Evolutionary conservation across 1,140 invertebrate species (phyloP).

Genomic region (Drosophila leontia): DNA sequence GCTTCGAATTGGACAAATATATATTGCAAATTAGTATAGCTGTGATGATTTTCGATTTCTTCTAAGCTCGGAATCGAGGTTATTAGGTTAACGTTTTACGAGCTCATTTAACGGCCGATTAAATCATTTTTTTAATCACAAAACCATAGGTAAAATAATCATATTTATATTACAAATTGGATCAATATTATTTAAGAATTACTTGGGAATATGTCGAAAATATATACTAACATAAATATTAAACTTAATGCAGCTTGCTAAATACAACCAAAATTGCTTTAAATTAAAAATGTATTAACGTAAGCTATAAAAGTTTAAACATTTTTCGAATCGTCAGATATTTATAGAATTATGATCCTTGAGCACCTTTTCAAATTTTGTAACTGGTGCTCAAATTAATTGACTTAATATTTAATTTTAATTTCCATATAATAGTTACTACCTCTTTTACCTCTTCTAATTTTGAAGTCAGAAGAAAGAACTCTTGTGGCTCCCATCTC

Average conservation of each 20-base stretch:
- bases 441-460: neutral
- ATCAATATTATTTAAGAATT: neutral
- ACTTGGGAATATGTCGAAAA: neutral
- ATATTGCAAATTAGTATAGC: conserved; percentile 63
- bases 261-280: neutral
- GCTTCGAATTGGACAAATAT: neutral
- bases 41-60: conserved; percentile 57
- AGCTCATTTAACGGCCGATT: conserved; percentile 1
- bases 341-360: neutral
- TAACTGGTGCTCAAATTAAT: too few species aligned
- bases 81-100: conserved; percentile 57
- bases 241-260: neutral
- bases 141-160: neutral
- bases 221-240: neutral
- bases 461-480: neutral
- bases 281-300: neutral
- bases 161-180: neutral
- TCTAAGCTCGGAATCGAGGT: conserved; percentile 43
- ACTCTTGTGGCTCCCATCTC: neutral
- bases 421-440: neutral
- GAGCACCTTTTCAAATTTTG: neutral
- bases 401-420: neutral
- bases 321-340: neutral
- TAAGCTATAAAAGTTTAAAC: neutral
- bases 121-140: neutral